Base-by-base conservation (phyloP, 2,888 invertebrate species). In the Monopis laevigella region DNA sequence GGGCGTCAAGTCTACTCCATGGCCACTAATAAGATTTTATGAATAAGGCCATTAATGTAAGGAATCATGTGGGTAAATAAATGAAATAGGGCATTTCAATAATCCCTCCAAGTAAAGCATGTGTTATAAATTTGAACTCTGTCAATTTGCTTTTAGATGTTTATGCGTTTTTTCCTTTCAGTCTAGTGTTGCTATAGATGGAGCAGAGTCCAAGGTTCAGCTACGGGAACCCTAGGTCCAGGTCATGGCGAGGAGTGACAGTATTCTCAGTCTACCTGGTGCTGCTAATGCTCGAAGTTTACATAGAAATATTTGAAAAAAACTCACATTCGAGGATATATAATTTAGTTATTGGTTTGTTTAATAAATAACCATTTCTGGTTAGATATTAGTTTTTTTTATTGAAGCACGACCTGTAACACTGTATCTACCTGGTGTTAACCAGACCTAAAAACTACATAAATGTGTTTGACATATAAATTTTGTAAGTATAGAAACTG, bases 171-270 rank as follows among this genome's bases (percentile, higher is more conserved):
- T n/a, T n/a, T n/a, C n/a, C n/a, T n/a, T n/a, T n/a, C n/a, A n/a
- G n/a, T n/a, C n/a, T n/a, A n/a, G n/a, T n/a, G n/a, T n/a, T n/a
- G n/a, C n/a, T n/a, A n/a, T n/a, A n/a, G 16, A 65, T 68, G 67
- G 58, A 61, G 11, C 53, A 55, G 42, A 69, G 64, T 47, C 46
- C 63, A 0, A 49, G 71, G n/a, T 53, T 61, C 27, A 58, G 55
- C 39, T 68, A 62, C 50, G 55, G 59, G 19, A 66, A 65, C 38
- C 65, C 69, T 0, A 66, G 64, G 43, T 45, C 51, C 2, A 59
- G 65, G 0, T 49, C 65, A 0, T 73, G 75, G 74, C 65, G 59
- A 0, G 74, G 74, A n/a, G 68, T 74, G 3, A 73, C 73, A 0
- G 72, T 75, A 28, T 74, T 75, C 49, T 67, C 65, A 0, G 67